These are phyloP conservation scores for Macropis europaea DNA, from an alignment of 2,888 invertebrate genomes.

Conservation along the genomic window DNA sequence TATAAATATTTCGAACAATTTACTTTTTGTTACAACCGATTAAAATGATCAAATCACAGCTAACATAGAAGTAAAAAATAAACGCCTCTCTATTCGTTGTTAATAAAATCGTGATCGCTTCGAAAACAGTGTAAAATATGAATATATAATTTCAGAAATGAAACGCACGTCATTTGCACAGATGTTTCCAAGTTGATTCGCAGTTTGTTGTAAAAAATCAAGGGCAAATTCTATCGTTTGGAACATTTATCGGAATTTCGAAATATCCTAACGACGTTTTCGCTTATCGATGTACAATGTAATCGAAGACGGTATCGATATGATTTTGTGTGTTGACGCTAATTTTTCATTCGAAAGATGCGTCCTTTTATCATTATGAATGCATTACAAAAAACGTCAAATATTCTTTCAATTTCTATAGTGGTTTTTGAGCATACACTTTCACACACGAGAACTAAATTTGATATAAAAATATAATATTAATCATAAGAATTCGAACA, in stretches of 20 bases:
- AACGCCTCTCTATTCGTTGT: not conserved
- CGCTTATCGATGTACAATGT: slow-evolving; percentile 5
- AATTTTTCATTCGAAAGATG: slow-evolving; percentile 17
- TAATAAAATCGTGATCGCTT: not conserved
- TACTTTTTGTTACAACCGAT: not conserved
- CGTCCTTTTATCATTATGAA: slow-evolving; percentile 12
- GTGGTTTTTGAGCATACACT: slow-evolving; percentile 51
- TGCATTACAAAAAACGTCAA: slow-evolving; percentile 44
- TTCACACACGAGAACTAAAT: slow-evolving; percentile 55
- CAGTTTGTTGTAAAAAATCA: not conserved
- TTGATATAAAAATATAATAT: slow-evolving; percentile 76
- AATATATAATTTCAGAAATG: not conserved
- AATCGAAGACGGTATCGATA: slow-evolving; percentile 26
- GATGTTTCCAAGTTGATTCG: not conserved
- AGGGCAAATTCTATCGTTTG: not conserved
- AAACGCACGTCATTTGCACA: not conserved
- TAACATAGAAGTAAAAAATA: not conserved
- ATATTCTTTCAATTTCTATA: slow-evolving; percentile 27
- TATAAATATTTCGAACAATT: slow-evolving; percentile 4
- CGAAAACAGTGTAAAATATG: not conserved
- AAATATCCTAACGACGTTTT: not conserved
- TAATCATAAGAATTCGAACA: slow-evolving; percentile 63
- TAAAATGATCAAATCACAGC: slow-evolving; percentile 4
- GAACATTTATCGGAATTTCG: not conserved
- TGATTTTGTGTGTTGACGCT: slow-evolving; percentile 28